Evolutionary conservation across 2,113 vertebrate species (phyloP).

Genomic region (Oryzias curvinotus): DNA sequence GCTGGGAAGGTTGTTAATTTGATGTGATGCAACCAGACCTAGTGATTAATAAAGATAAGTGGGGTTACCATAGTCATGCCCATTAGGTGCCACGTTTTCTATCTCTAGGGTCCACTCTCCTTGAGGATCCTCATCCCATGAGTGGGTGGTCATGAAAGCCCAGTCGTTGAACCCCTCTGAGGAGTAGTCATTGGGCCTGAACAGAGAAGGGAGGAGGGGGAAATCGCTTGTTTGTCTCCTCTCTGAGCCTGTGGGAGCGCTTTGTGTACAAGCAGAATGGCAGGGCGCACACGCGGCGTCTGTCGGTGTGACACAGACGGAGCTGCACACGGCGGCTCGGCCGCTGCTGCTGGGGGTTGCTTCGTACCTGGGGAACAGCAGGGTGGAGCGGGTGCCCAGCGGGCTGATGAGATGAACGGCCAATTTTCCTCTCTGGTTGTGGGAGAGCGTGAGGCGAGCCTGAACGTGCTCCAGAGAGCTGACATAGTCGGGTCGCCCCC

Average conservation of each 20-base stretch:
- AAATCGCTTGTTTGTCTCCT: not conserved
- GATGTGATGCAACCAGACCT: slow-evolving; percentile 7
- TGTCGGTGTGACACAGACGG: slow-evolving; percentile 7
- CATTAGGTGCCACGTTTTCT: slow-evolving; percentile 86
- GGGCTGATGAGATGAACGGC: slow-evolving; percentile 93
- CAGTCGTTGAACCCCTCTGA: slow-evolving; percentile 94
- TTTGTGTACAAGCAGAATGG: slow-evolving; percentile 4
- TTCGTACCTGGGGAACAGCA: slow-evolving; percentile 88
- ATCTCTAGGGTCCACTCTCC: slow-evolving; percentile 96
- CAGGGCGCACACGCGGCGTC: not conserved
- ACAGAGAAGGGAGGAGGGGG: not conserved
- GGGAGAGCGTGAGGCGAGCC: slow-evolving; percentile 89
- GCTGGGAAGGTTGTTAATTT: slow-evolving; percentile 7
- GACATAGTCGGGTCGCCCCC: slow-evolving; percentile 84
- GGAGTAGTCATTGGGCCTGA: slow-evolving; percentile 90
- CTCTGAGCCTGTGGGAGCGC: slow-evolving; percentile 7
- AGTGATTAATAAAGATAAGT: slow-evolving; percentile 24
- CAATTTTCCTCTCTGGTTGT: slow-evolving; percentile 92
- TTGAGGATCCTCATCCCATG: slow-evolving; percentile 91
- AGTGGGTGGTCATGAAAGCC: slow-evolving; percentile 97
- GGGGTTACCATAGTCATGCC: slow-evolving; percentile 85
- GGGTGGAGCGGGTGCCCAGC: slow-evolving; percentile 90
- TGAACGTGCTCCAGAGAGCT: slow-evolving; percentile 90
- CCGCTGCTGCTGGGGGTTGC: slow-evolving; percentile 24
- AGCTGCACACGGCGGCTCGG: slow-evolving; percentile 6